Evolutionary conservation across 2,113 vertebrate genomes (phyloP).

Genomic region (Myotis brandtii): DNA sequence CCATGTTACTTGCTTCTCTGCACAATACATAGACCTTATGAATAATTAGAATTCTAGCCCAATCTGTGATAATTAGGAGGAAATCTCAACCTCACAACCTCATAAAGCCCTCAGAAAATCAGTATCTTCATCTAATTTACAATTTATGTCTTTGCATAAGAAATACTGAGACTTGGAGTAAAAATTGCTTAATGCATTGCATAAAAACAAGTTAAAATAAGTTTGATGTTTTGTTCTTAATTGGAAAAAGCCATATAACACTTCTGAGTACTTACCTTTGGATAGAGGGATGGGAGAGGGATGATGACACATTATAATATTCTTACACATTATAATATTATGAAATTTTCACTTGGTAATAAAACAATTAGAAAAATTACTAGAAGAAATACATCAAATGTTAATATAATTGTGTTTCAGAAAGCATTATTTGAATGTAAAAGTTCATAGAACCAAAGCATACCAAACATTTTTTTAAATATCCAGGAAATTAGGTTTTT

Average conservation of each 20-base stretch:
- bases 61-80: constrained; percentile 11
- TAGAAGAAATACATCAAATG: neutral
- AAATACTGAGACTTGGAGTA: constrained; percentile 24
- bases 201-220: constrained; percentile 38
- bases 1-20: constrained; percentile 23
- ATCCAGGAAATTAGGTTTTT: neutral
- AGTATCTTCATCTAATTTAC: constrained; percentile 18
- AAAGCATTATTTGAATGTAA: neutral
- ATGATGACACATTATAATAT: neutral
- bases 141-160: constrained; percentile 15
- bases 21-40: constrained; percentile 13
- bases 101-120: constrained; percentile 37
- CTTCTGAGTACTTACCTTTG: neutral
- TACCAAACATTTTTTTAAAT: neutral
- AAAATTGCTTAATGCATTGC: neutral
- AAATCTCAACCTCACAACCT: neutral
- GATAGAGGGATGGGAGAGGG: neutral
- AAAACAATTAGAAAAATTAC: neutral
- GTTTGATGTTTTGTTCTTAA: neutral
- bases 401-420: neutral
- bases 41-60: constrained; percentile 18
- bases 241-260: neutral
- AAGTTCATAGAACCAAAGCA: neutral
- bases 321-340: neutral
- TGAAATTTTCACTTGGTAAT: neutral